Evolutionary conservation across 2,888 invertebrate species (phyloP).

Genomic region (Pecten maximus): DNA sequence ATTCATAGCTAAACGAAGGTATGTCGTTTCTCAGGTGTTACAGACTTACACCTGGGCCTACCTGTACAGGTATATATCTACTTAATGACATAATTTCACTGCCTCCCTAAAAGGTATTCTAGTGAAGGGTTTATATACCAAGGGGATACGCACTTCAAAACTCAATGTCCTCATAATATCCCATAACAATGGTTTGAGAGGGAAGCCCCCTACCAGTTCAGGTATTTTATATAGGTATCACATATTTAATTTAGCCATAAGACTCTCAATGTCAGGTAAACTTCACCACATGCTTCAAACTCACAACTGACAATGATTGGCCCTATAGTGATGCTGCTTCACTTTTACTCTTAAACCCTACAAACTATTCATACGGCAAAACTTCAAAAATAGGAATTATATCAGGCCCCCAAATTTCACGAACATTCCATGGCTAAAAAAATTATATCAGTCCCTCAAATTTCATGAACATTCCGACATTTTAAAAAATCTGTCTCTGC

Average conservation of each 20-base stretch:
- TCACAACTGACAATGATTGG: background rate
- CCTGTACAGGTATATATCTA: background rate
- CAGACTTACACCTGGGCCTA: background rate
- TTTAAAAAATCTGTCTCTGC: too few species aligned
- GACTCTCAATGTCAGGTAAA: background rate
- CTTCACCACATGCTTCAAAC: background rate
- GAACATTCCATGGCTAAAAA: too few species aligned
- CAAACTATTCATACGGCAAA: too few species aligned
- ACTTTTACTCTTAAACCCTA: too few species aligned
- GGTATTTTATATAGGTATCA: background rate
- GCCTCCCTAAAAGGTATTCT: background rate
- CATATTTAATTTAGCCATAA: background rate
- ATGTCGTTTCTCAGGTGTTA: slow-evolving; percentile 13
- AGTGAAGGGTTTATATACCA: background rate
- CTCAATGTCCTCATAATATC: background rate
- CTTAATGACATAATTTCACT: slow-evolving; percentile 17
- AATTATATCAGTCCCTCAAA: too few species aligned
- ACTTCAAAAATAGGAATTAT: too few species aligned
- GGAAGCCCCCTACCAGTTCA: background rate
- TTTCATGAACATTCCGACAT: too few species aligned
- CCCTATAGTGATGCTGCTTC: background rate
- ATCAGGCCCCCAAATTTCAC: too few species aligned
- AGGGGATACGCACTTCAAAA: slow-evolving; percentile 9
- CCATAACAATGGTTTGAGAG: background rate
- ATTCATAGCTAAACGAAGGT: background rate